These are phyloP conservation scores for Actinia tenebrosa DNA, from an alignment of 64 coral and sea anemone genomes.

Conservation along the genomic window DNA sequence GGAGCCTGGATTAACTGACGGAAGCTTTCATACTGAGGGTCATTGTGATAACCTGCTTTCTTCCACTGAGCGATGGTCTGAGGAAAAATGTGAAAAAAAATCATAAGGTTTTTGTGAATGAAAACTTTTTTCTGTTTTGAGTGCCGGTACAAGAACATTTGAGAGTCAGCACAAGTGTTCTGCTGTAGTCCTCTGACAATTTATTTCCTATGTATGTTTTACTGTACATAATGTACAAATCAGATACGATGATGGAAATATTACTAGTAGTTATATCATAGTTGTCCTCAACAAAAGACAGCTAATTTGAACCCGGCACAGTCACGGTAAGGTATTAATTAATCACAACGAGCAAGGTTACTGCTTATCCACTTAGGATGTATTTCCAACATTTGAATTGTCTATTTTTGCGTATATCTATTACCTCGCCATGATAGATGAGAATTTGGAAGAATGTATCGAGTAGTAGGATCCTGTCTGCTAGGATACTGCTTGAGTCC, in stretches of 20 bases:
- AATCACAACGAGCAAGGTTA: no score
- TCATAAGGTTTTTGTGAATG: not conserved
- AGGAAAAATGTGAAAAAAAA: not conserved
- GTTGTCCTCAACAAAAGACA: no score
- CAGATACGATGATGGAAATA: no score
- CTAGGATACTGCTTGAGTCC: slow-evolving; percentile 91
- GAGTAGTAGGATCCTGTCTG: slow-evolving; percentile 83
- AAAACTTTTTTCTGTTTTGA: not conserved
- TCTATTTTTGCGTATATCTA: not conserved
- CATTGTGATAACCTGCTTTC: slow-evolving; percentile 90
- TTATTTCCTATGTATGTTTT: no score
- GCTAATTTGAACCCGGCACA: no score
- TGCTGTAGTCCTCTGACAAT: no score
- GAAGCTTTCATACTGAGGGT: slow-evolving; percentile 92
- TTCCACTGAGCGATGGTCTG: slow-evolving; percentile 98
- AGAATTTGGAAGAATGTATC: slow-evolving; percentile 99
- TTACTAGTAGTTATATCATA: no score
- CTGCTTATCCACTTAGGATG: not conserved
- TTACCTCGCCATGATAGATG: slow-evolving; percentile 97
- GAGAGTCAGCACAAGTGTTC: no score
- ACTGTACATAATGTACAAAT: no score
- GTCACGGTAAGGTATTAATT: no score
- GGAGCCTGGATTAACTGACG: slow-evolving; percentile 90
- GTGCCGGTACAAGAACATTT: no score
- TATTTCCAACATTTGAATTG: not conserved